phyloP scores from a whole-genome alignment of 2,888 invertebrate species.

The Cantharis lateralis region DNA sequence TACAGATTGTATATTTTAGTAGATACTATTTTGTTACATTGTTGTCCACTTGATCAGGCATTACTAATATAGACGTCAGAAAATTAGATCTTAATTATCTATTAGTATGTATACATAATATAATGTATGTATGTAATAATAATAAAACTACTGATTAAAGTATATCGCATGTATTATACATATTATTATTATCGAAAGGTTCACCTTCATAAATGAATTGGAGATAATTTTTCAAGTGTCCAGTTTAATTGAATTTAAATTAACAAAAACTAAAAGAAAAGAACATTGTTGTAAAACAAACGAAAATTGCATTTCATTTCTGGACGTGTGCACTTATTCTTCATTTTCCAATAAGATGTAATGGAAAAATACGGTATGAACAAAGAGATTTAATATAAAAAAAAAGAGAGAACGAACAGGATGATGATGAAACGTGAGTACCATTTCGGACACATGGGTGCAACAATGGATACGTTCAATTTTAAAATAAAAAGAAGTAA shows the following conservation, averaged over 20 bases:
- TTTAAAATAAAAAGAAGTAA: background rate
- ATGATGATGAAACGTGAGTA: background rate
- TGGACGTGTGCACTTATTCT: background rate
- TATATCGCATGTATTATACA: background rate
- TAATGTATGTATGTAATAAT: background rate
- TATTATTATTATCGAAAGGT: background rate
- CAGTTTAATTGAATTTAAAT: background rate
- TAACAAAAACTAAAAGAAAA: background rate
- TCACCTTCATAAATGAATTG: background rate
- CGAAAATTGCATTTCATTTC: background rate
- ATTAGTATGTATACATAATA: background rate
- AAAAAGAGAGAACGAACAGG: background rate
- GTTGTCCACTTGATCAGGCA: background rate
- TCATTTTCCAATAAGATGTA: background rate
- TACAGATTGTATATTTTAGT: background rate
- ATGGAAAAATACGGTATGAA: background rate
- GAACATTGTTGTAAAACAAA: background rate
- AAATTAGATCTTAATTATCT: background rate
- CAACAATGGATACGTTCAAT: background rate
- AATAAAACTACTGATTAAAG: background rate
- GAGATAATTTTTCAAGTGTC: background rate
- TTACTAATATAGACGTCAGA: background rate
- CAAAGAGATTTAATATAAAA: background rate
- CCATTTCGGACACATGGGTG: background rate
- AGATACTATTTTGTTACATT: background rate